Conservation (phyloP, 2,888 invertebrate species). For the Pyrrhosoma nymphula region DNA sequence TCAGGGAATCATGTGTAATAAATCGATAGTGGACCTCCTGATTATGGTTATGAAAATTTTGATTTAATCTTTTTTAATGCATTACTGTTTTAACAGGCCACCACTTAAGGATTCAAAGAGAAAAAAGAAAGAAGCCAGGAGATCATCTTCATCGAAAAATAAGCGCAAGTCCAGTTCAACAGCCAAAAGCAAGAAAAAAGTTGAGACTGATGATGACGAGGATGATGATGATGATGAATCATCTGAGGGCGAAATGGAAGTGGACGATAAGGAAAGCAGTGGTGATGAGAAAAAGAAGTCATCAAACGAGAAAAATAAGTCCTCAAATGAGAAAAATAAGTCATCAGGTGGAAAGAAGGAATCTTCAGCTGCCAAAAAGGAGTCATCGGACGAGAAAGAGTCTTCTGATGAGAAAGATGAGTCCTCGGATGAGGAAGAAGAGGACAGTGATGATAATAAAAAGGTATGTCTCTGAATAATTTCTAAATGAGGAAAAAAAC, state of each 20-base stretch:
- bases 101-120: slow-evolving; percentile 8
- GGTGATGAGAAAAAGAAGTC: slow-evolving; percentile 75
- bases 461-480: slow-evolving; percentile 33
- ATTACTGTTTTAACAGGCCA: not conserved
- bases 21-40: no score
- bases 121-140: slow-evolving; percentile 16
- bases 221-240: slow-evolving; percentile 76
- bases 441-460: slow-evolving; percentile 72
- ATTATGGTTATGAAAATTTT: no score
- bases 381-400: slow-evolving; percentile 70
- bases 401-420: slow-evolving; percentile 71
- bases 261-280: slow-evolving; percentile 76
- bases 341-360: not conserved
- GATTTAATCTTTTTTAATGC: no score
- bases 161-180: slow-evolving; percentile 26
- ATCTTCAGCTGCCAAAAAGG: not conserved
- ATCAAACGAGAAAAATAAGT: slow-evolving; percentile 76
- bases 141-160: not conserved
- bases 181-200: slow-evolving; percentile 20
- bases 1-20: no score
- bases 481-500: not conserved
- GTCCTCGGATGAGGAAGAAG: slow-evolving; percentile 72
- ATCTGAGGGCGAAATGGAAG: slow-evolving; percentile 77
- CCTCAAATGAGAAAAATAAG: slow-evolving; percentile 76
- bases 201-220: slow-evolving; percentile 76